Evolutionary conservation across 2,797 vertebrate species (phyloP).

Genomic region (Benthosema pterotum): DNA sequence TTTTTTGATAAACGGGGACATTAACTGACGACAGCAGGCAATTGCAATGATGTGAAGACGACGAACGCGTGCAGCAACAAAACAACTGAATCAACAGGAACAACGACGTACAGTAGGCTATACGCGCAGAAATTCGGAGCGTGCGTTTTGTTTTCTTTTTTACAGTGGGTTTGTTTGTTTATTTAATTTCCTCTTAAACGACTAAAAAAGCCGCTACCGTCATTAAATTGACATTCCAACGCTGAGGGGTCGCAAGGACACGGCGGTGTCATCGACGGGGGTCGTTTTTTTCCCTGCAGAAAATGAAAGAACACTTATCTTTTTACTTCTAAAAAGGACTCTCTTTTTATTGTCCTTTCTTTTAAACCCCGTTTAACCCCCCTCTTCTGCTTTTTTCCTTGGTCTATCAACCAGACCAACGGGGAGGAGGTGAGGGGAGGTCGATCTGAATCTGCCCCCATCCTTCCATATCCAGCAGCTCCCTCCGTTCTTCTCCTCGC

Average conservation of each 20-base stretch:
- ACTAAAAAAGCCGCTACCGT: too few relatives aligned
- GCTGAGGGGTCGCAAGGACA: not conserved
- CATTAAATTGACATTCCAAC: not conserved
- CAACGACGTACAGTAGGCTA: too few relatives aligned
- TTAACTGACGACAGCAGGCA: too few relatives aligned
- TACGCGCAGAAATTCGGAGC: conserved; percentile 2
- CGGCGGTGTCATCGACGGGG: not conserved
- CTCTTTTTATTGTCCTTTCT: not conserved
- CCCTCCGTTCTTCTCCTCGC: not conserved
- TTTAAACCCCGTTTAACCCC: too few relatives aligned
- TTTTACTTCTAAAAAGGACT: not conserved
- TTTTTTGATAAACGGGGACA: too few relatives aligned
- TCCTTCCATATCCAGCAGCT: too few relatives aligned
- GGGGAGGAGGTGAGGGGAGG: not conserved
- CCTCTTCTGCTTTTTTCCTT: not conserved
- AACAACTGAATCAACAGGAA: conserved; percentile 53
- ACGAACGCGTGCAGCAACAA: not conserved
- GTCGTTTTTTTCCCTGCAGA: not conserved
- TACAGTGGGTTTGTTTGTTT: too few relatives aligned
- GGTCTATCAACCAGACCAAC: not conserved
- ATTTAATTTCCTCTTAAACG: too few relatives aligned
- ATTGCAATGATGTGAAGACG: not conserved
- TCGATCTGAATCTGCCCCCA: not conserved
- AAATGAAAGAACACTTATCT: not conserved
- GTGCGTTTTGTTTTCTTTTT: too few relatives aligned